phyloP scores from a whole-genome alignment of 2,888 invertebrate species.

The Orthonevra nobilis region DNA sequence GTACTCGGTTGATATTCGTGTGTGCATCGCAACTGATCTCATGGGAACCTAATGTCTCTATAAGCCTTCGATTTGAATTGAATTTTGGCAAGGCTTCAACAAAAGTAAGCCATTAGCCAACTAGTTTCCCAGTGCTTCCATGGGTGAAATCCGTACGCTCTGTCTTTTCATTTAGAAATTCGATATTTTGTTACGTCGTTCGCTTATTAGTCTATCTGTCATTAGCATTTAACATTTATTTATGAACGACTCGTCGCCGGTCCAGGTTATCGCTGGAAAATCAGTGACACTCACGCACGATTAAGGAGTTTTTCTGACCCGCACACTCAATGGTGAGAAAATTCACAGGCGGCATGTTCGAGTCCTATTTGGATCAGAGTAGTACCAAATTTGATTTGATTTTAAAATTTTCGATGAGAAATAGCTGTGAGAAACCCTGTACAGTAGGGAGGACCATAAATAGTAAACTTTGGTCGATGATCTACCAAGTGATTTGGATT shows the following conservation, averaged over 20 bases:
- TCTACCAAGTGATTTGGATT: not conserved
- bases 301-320: conserved; percentile 3
- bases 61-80: conserved; percentile 52
- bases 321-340: conserved; percentile 38
- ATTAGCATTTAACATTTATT: conserved; percentile 32
- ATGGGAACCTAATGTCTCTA: conserved; percentile 65
- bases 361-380: too few relatives aligned
- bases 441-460: too few relatives aligned
- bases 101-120: conserved; percentile 24
- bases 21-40: conserved; percentile 28
- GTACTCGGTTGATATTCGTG: not conserved
- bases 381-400: conserved; percentile 44
- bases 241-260: conserved; percentile 25
- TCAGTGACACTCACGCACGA: conserved; percentile 15
- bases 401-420: conserved; percentile 40
- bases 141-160: not conserved
- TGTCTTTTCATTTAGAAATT: conserved; percentile 40
- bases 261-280: conserved; percentile 43
- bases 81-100: conserved; percentile 50
- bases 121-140: conserved; percentile 20
- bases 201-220: conserved; percentile 36
- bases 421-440: conserved; percentile 27
- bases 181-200: conserved; percentile 18
- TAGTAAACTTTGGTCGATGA: too few relatives aligned
- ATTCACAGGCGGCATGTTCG: conserved; percentile 43